These are phyloP conservation scores for Apteryx owenii DNA, from an alignment of 2,113 vertebrate species.

Conservation along the genomic window DNA sequence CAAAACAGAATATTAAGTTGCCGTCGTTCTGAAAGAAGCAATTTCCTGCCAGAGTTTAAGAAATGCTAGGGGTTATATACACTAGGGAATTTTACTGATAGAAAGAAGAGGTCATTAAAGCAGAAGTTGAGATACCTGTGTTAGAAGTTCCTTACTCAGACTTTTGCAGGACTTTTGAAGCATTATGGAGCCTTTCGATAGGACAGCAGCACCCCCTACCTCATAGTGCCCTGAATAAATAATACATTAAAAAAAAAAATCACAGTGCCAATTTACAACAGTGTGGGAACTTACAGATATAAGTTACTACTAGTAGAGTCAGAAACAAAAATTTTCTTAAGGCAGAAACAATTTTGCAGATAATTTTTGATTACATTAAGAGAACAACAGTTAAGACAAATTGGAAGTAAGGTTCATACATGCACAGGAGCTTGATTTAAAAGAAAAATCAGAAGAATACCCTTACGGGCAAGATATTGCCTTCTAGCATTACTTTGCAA, in stretches of 20 bases:
- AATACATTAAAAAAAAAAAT: rapidly evolving
- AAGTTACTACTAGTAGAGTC: neutral
- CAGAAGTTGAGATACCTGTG: neutral
- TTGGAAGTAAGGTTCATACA: neutral
- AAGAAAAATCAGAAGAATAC: neutral
- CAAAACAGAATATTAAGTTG: neutral
- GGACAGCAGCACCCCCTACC: constrained; percentile 20
- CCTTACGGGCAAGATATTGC: neutral
- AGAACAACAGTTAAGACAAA: neutral
- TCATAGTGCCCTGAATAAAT: neutral
- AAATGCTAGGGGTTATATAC: neutral
- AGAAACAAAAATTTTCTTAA: neutral
- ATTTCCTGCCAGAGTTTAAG: neutral
- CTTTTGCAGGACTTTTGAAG: neutral
- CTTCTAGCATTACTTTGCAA: too few relatives aligned
- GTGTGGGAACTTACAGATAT: neutral
- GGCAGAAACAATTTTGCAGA: neutral
- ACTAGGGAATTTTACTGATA: neutral
- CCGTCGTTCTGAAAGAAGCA: neutral
- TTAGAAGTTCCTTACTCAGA: neutral
- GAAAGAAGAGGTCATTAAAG: neutral
- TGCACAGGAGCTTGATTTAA: neutral
- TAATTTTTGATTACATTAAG: neutral
- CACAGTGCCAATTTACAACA: neutral
- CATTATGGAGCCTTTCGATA: neutral